Percentiles rank a stretch among this genome's conserved stretches.
phyloP scores from a whole-genome alignment of 2,113 vertebrate genomes.

The Petromus typicus region DNA sequence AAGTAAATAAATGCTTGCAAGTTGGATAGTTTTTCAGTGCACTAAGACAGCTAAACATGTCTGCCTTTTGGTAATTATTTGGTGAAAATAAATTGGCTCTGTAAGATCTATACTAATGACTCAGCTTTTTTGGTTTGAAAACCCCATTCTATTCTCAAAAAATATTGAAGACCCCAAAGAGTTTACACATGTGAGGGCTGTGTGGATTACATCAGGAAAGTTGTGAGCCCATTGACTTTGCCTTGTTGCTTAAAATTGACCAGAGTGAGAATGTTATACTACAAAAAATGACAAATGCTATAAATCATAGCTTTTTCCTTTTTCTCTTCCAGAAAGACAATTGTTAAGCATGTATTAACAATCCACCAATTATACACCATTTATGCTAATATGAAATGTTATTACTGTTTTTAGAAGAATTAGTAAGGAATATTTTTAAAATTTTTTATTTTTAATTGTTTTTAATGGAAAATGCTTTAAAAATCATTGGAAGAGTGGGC shows the following conservation, averaged over 20 bases:
- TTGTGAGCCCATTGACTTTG: constrained; percentile 8
- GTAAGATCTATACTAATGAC: background rate
- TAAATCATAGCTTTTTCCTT: constrained; percentile 12
- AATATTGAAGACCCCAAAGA: background rate
- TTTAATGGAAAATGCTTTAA: constrained; percentile 54
- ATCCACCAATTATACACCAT: background rate
- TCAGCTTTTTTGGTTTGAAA: background rate
- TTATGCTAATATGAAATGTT: background rate
- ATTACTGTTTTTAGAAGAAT: background rate
- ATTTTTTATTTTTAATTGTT: background rate
- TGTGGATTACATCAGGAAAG: constrained; percentile 20
- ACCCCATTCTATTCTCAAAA: constrained; percentile 27
- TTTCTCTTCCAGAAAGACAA: constrained; percentile 10
- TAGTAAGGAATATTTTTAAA: background rate
- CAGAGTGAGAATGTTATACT: constrained; percentile 2
- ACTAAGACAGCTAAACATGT: background rate
- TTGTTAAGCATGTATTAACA: constrained; percentile 40
- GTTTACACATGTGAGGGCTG: background rate
- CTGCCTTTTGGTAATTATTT: background rate
- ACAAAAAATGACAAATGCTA: constrained; percentile 31
- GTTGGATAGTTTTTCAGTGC: background rate
- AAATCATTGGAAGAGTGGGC: constrained; percentile 59
- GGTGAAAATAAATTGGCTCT: background rate
- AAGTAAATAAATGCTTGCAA: background rate
- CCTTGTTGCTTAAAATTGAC: constrained; percentile 42